Evolutionary conservation across 1,140 invertebrate genomes (phyloP).

Genomic region (Colletes latitarsis): DNA sequence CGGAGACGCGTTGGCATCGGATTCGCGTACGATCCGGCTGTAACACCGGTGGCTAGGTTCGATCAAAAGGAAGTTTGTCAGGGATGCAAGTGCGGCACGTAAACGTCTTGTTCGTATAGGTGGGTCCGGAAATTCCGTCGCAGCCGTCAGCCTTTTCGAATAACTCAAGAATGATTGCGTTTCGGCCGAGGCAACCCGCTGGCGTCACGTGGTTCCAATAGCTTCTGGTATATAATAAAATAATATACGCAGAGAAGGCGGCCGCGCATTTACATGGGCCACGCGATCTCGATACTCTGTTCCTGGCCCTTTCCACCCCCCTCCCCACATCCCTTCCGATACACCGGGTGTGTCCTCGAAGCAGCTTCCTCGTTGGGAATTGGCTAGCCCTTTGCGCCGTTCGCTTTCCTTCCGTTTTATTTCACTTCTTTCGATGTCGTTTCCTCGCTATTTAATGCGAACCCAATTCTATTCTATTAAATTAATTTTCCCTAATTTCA

Average conservation of each 20-base stretch:
- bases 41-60: conserved; percentile 21
- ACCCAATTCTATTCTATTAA: too few relatives aligned
- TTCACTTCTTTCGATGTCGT: background rate
- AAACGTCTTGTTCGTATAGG: conserved; percentile 35
- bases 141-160: conserved; percentile 65
- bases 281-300: conserved; percentile 33
- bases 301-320: background rate
- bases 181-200: conserved; percentile 60
- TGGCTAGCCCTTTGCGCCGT: background rate
- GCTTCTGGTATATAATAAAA: conserved; percentile 72
- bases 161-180: conserved; percentile 78
- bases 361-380: background rate
- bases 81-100: conserved; percentile 24
- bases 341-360: background rate
- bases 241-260: conserved; percentile 58
- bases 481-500: too few relatives aligned
- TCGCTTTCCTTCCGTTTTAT: background rate
- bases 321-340: too few relatives aligned
- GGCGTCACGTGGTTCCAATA: conserved; percentile 77
- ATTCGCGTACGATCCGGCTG: conserved; percentile 16
- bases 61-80: conserved; percentile 48
- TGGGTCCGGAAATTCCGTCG: background rate
- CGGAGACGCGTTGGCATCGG: background rate
- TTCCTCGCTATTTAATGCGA: background rate
- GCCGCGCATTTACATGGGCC: conserved; percentile 44